These are phyloP conservation scores for Archips xylosteana DNA, from an alignment of 2,888 invertebrate genomes.

Conservation along the genomic window DNA sequence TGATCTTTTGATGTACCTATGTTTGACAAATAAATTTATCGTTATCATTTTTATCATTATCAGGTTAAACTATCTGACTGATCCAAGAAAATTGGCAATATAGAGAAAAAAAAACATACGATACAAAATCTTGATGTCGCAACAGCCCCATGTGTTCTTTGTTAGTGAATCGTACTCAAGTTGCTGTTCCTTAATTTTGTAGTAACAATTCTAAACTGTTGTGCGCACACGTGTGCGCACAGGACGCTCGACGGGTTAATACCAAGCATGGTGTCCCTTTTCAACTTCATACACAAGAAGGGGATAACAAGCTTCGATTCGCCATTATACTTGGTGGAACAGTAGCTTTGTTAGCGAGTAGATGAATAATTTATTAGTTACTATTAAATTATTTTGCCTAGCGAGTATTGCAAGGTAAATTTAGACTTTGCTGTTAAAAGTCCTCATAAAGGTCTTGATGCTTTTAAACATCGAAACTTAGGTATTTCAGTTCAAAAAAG, in stretches of 20 bases:
- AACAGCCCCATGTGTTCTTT: not conserved
- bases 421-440: not conserved
- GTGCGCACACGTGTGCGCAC: too few species aligned
- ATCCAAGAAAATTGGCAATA: too few species aligned
- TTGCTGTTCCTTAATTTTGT: not conserved
- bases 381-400: not conserved
- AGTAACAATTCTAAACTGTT: too few species aligned
- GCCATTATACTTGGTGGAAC: not conserved
- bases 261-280: not conserved
- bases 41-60: too few species aligned
- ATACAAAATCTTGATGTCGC: too few species aligned
- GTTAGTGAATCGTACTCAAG: constrained; percentile 4
- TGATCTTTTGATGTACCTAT: too few species aligned
- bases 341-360: not conserved
- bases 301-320: not conserved
- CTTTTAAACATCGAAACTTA: not conserved
- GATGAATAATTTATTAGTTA: not conserved
- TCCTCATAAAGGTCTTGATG: not conserved
- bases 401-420: not conserved
- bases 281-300: not conserved
- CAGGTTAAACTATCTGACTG: too few species aligned
- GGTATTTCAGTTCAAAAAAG: not conserved
- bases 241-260: too few species aligned
- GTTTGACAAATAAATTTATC: too few species aligned
- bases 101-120: too few species aligned